Percentiles rank a stretch among this genome's conserved stretches.
Conservation (phyloP, 2,888 invertebrate species). For the Drosophila recens region DNA sequence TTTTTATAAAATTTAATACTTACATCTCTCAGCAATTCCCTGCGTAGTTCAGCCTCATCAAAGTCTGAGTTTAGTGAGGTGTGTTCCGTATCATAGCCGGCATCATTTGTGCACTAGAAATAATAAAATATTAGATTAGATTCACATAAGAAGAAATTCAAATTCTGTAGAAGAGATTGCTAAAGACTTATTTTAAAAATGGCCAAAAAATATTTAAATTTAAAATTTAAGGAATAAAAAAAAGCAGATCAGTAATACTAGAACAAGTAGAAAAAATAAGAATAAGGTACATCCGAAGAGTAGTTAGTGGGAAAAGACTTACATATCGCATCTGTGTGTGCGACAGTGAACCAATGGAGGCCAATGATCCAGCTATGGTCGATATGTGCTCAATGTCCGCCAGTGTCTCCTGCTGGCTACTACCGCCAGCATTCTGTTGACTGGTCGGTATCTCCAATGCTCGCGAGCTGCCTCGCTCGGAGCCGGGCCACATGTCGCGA, state of each 20-base stretch:
- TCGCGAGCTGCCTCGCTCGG: constrained; percentile 84
- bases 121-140: background rate
- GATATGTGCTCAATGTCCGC: constrained; percentile 88
- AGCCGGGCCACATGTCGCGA: constrained; percentile 73
- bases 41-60: constrained; percentile 91
- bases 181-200: too few relatives aligned
- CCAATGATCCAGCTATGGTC: constrained; percentile 90
- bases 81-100: constrained; percentile 91
- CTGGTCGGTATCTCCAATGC: constrained; percentile 81
- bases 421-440: constrained; percentile 77
- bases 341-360: constrained; percentile 87
- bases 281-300: too few relatives aligned
- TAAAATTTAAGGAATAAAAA: too few relatives aligned
- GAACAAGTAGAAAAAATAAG: too few relatives aligned
- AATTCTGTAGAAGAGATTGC: too few relatives aligned
- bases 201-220: too few relatives aligned
- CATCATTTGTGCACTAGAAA: constrained; percentile 86
- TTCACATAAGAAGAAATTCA: too few relatives aligned
- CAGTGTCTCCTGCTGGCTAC: constrained; percentile 87
- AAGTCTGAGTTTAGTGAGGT: constrained; percentile 92
- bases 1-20: constrained; percentile 84
- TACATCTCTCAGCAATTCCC: constrained; percentile 93
- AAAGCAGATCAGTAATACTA: too few relatives aligned
- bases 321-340: constrained; percentile 85
- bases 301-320: constrained; percentile 35